phyloP scores from a whole-genome alignment of 2,888 invertebrate species.

The Athetis lepigone region DNA sequence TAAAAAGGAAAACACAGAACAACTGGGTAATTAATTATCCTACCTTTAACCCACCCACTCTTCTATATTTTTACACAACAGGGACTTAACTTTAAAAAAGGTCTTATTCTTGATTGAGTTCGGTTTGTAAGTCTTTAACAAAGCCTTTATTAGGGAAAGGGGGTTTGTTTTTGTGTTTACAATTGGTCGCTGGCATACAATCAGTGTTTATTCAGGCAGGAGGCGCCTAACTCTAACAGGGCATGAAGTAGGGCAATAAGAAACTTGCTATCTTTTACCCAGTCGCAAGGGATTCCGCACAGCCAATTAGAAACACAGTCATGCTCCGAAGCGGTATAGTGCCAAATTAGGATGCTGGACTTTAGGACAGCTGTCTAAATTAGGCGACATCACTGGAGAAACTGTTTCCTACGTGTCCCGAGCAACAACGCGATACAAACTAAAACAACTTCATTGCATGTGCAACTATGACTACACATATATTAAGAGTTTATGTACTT shows the following conservation, averaged over 20 bases:
- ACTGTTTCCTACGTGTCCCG: slow-evolving; percentile 49
- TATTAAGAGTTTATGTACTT: slow-evolving; percentile 14
- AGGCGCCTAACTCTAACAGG: slow-evolving; percentile 16
- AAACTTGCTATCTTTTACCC: slow-evolving; percentile 43
- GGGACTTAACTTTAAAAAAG: slow-evolving; percentile 27
- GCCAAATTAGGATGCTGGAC: slow-evolving; percentile 50
- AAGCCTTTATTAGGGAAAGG: slow-evolving; percentile 26
- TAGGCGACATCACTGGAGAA: slow-evolving; percentile 41
- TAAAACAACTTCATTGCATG: slow-evolving; percentile 50
- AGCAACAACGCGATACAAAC: slow-evolving; percentile 40
- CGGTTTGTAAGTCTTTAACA: slow-evolving; percentile 41
- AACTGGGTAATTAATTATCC: slow-evolving; percentile 6
- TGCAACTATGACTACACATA: slow-evolving; percentile 28
- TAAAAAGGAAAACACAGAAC: slow-evolving; percentile 13
- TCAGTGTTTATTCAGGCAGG: slow-evolving; percentile 48
- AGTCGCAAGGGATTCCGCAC: slow-evolving; percentile 32
- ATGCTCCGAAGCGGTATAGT: slow-evolving; percentile 31
- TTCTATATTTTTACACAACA: slow-evolving; percentile 10
- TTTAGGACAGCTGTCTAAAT: slow-evolving; percentile 58
- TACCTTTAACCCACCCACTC: neutral
- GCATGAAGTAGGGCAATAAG: slow-evolving; percentile 31
- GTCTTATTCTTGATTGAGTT: slow-evolving; percentile 39
- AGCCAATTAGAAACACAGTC: slow-evolving; percentile 55
- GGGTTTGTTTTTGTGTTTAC: slow-evolving; percentile 45
- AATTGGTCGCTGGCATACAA: slow-evolving; percentile 41